Percentiles rank a stretch among this genome's conserved stretches.
These are phyloP conservation scores for Lagocephalus sceleratus DNA, from an alignment of 2,797 vertebrate species.

Conservation along the genomic window DNA sequence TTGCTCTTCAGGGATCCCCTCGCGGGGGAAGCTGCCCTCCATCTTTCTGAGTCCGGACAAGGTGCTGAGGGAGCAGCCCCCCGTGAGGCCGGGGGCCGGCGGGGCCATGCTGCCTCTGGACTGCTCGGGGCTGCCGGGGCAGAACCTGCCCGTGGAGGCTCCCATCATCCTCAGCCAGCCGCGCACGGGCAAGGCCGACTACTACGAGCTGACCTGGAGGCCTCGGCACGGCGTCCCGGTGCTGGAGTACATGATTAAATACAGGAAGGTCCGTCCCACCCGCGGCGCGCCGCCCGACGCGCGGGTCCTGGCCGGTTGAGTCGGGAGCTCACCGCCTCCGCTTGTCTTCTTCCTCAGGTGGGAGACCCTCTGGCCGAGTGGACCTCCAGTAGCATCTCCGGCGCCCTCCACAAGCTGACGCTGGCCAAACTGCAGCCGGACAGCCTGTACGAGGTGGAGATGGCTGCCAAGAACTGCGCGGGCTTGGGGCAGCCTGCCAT, in stretches of 20 bases:
- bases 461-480: conserved; percentile 91
- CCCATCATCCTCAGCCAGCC: conserved; percentile 94
- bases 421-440: conserved; percentile 88
- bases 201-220: conserved; percentile 92
- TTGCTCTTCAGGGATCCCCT: conserved; percentile 40
- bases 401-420: conserved; percentile 84
- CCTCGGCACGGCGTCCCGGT: conserved; percentile 83
- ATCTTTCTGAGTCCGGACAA: conserved; percentile 76
- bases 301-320: neutral
- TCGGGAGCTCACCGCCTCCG: neutral
- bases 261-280: conserved; percentile 87
- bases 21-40: conserved; percentile 65
- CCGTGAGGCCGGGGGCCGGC: conserved; percentile 61
- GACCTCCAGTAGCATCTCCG: conserved; percentile 83
- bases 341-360: conserved; percentile 69
- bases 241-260: conserved; percentile 90
- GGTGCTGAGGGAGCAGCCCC: conserved; percentile 73
- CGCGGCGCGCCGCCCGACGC: too few species aligned
- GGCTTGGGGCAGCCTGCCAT: conserved; percentile 94
- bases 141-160: conserved; percentile 82
- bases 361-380: conserved; percentile 83
- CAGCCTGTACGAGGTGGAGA: conserved; percentile 96
- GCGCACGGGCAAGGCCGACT: conserved; percentile 90
- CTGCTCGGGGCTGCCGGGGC: conserved; percentile 76
- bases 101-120: conserved; percentile 65